Evolutionary conservation across 2,797 vertebrate species (phyloP).

Genomic region (Streptopelia turtur): DNA sequence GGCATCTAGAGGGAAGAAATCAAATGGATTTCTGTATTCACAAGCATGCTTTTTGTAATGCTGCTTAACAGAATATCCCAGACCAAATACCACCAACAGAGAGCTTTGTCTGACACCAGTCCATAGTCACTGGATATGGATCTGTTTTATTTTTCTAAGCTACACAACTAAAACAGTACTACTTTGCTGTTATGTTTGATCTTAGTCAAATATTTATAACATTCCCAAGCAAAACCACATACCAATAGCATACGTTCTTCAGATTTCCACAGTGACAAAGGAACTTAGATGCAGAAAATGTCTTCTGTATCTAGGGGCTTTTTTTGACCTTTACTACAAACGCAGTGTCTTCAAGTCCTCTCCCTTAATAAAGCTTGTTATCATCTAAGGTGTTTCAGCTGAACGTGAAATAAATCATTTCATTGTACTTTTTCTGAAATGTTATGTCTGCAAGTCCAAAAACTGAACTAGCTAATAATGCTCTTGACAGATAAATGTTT

Average conservation of each 20-base stretch:
- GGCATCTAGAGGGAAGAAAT: background rate
- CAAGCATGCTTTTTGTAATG: background rate
- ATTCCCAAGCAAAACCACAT: background rate
- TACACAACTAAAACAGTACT: background rate
- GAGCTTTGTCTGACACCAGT: background rate
- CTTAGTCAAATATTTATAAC: background rate
- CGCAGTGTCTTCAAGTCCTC: background rate
- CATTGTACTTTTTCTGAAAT: background rate
- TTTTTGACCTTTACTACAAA: background rate
- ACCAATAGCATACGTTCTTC: background rate
- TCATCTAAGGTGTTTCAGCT: background rate
- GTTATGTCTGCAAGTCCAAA: background rate
- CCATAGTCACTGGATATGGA: rapidly evolving
- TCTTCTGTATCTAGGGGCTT: background rate
- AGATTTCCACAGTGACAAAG: background rate
- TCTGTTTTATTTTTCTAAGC: background rate
- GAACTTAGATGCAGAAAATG: background rate
- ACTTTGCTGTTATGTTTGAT: background rate
- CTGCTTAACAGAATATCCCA: background rate
- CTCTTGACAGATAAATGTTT: background rate
- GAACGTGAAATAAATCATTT: background rate
- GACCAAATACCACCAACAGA: background rate
- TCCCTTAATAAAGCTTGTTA: background rate
- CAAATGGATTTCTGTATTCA: background rate
- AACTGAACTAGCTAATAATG: background rate